A percentile compares a stretch with the other conserved stretches of the same genome.
Conservation (phyloP, 2,113 vertebrate genomes). For the Psephotus haematonotus region DNA sequence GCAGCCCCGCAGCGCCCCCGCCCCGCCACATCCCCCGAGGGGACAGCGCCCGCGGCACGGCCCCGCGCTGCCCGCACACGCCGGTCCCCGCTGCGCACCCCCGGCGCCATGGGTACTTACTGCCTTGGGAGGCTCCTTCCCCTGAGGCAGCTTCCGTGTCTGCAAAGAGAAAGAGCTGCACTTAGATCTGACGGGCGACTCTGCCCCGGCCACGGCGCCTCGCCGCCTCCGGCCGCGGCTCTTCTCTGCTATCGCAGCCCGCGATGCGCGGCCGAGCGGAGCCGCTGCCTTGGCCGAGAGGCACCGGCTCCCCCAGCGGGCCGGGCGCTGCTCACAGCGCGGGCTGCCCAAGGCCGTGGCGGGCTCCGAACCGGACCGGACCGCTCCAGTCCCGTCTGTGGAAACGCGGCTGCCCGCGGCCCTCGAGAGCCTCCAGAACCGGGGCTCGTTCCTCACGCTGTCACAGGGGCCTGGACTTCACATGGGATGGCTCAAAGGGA, state of each 20-base stretch:
- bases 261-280: not conserved
- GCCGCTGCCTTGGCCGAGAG: not conserved
- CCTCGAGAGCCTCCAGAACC: not conserved
- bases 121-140: slow-evolving; percentile 82
- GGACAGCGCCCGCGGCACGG: too few relatives aligned
- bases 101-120: slow-evolving; percentile 71
- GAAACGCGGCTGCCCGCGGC: not conserved
- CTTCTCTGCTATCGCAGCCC: not conserved
- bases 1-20: too few relatives aligned
- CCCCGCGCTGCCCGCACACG: too few relatives aligned
- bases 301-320: accelerated
- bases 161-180: slow-evolving; percentile 61
- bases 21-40: not conserved
- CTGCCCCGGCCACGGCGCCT: not conserved
- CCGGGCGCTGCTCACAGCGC: accelerated
- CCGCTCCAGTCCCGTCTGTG: not conserved
- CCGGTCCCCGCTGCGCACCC: not conserved
- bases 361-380: not conserved
- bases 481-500: not conserved
- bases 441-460: too few relatives aligned
- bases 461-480: too few relatives aligned
- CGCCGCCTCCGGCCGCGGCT: not conserved
- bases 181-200: not conserved
- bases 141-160: slow-evolving; percentile 84
- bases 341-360: not conserved